Percentiles rank a stretch among this genome's conserved stretches.
Conservation (phyloP, 2,113 vertebrate genomes). For the Elephantulus edwardii region DNA sequence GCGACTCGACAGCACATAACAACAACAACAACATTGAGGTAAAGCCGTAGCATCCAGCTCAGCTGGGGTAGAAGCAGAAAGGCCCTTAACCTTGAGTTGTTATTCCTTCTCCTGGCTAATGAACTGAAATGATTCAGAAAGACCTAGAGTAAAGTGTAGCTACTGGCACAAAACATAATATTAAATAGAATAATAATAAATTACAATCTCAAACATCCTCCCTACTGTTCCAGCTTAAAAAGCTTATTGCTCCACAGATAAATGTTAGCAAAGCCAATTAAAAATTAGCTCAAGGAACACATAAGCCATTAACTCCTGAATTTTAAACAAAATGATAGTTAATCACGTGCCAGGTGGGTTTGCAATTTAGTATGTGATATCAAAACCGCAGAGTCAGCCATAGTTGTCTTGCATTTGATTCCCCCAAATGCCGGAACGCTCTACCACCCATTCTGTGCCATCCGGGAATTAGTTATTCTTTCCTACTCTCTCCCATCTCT, state of each 20-base stretch:
- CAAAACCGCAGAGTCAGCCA: slow-evolving; percentile 30
- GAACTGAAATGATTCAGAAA: slow-evolving; percentile 47
- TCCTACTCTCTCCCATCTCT: slow-evolving; percentile 3
- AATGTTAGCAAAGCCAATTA: too few relatives aligned
- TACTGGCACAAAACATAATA: neutral
- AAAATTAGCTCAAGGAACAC: slow-evolving; percentile 1
- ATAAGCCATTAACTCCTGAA: neutral
- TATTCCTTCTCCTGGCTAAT: slow-evolving; percentile 29
- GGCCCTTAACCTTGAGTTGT: too few relatives aligned
- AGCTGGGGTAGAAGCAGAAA: too few relatives aligned
- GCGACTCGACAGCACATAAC: too few relatives aligned
- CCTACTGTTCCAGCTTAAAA: neutral
- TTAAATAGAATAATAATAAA: slow-evolving; percentile 51
- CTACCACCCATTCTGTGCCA: neutral
- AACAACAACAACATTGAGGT: too few relatives aligned
- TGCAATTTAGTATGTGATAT: neutral
- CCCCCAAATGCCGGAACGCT: neutral
- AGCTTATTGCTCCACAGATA: slow-evolving; percentile 19
- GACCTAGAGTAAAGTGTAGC: slow-evolving; percentile 14
- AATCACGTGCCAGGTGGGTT: neutral
- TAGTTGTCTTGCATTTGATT: neutral
- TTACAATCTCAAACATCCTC: slow-evolving; percentile 46
- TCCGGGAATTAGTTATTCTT: slow-evolving; percentile 15
- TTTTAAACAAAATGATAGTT: slow-evolving; percentile 1
- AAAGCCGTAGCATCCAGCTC: too few relatives aligned